Evolutionary conservation across 2,888 invertebrate species (phyloP).

Genomic region (Therioaphis trifolii): DNA sequence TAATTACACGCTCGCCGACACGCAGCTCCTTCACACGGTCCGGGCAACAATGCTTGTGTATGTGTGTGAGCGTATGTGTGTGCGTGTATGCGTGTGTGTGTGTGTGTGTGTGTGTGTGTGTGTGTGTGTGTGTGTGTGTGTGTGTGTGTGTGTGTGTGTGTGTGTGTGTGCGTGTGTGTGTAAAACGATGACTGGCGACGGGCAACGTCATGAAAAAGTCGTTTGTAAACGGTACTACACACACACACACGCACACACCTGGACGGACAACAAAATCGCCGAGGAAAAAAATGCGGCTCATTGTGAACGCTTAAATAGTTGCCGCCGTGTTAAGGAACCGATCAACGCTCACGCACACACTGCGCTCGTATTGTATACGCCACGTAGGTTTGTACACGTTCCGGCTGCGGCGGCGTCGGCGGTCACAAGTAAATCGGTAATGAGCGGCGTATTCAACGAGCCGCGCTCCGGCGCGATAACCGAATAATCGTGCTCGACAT

Average conservation of each 20-base stretch:
- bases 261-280: conserved; percentile 14
- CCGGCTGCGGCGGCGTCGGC: conserved; percentile 11
- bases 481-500: conserved; percentile 37
- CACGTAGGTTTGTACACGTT: not conserved
- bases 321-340: conserved; percentile 45
- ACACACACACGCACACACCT: not conserved
- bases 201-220: conserved; percentile 56
- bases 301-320: conserved; percentile 40
- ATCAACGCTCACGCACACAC: conserved; percentile 22
- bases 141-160: too few species aligned
- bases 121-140: too few species aligned
- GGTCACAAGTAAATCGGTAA: conserved; percentile 42
- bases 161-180: too few species aligned
- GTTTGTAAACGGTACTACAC: conserved; percentile 54
- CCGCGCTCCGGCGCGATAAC: conserved; percentile 33
- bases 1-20: conserved; percentile 49
- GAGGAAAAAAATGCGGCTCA: conserved; percentile 1
- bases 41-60: not conserved
- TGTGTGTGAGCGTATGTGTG: not conserved
- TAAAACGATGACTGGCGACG: conserved; percentile 8
- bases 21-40: conserved; percentile 55
- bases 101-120: too few species aligned
- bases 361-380: too few species aligned
- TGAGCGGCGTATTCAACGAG: conserved; percentile 38
- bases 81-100: too few species aligned